Evolutionary conservation across 2,888 invertebrate genomes (phyloP).

Genomic region (Nephrotoma guestfalica): DNA sequence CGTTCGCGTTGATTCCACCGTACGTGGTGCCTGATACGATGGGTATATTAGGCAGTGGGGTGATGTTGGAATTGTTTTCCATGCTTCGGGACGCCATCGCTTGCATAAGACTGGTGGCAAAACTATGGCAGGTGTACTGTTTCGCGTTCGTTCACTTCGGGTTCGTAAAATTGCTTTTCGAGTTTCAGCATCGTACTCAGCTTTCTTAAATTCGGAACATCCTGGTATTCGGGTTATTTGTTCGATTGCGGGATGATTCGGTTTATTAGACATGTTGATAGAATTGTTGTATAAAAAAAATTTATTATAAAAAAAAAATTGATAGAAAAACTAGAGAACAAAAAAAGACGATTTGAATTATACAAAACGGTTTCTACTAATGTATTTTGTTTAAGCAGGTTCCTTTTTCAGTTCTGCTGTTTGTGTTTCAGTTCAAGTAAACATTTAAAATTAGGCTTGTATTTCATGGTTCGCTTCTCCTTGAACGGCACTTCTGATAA

Average conservation of each 20-base stretch:
- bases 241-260: neutral
- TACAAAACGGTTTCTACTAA: neutral
- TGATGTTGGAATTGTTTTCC: neutral
- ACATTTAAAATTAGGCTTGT: no score
- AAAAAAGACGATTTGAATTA: neutral
- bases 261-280: neutral
- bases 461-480: no score
- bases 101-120: neutral
- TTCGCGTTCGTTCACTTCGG: neutral
- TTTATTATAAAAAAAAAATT: neutral
- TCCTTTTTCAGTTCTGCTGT: neutral
- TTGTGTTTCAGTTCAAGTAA: no score
- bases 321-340: neutral
- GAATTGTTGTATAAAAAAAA: neutral
- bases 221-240: neutral
- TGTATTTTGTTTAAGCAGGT: neutral
- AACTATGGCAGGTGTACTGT: neutral
- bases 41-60: neutral
- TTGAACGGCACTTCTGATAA: no score
- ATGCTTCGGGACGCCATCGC: neutral
- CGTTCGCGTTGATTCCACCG: neutral
- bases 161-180: neutral
- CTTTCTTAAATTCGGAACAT: neutral
- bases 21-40: neutral
- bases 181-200: neutral